phyloP scores from a whole-genome alignment of 2,797 vertebrate species.

The Columba guinea region DNA sequence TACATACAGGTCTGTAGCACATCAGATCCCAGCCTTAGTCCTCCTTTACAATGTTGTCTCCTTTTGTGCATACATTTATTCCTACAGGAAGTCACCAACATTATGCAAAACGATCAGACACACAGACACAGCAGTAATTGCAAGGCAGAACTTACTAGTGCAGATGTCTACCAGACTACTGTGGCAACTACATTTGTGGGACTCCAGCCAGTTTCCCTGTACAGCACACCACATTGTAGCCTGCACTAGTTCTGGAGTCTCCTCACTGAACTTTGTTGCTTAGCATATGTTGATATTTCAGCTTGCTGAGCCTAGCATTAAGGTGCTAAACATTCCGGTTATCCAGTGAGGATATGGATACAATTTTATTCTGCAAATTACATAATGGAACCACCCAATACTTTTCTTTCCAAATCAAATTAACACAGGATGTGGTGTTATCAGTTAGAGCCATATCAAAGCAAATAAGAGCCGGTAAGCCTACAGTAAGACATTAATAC shows the following conservation, averaged over 20 bases:
- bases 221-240: rapidly evolving
- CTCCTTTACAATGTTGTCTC: rapidly evolving
- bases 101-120: not conserved
- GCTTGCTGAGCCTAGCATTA: not conserved
- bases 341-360: not conserved
- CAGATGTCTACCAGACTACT: too few species aligned
- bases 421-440: not conserved
- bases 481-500: not conserved
- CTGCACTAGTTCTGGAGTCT: not conserved
- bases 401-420: not conserved
- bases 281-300: not conserved
- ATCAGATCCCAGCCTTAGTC: not conserved
- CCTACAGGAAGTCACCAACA: not conserved
- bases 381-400: not conserved
- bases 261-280: not conserved
- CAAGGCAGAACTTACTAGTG: not conserved
- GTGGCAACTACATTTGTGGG: not conserved
- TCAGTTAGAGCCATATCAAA: not conserved
- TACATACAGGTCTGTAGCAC: not conserved
- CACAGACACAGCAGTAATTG: rapidly evolving
- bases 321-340: not conserved
- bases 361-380: not conserved
- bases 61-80: not conserved
- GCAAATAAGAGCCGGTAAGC: not conserved
- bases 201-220: not conserved